phyloP scores from a whole-genome alignment of 2,888 invertebrate genomes.

The Pyrocoelia pectoralis region DNA sequence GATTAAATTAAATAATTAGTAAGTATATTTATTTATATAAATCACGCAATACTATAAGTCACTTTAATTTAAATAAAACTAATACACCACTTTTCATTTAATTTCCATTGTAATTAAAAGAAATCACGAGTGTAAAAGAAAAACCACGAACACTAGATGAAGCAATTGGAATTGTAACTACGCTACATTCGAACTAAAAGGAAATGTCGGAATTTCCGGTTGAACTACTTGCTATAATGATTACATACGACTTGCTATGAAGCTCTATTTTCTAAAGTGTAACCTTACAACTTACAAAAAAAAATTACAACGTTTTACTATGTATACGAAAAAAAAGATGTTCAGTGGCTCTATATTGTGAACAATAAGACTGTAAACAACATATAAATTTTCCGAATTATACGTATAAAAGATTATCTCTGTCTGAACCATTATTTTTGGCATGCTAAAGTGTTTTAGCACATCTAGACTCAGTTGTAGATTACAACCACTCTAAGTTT shows the following conservation, averaged over 20 bases:
- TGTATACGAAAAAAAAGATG: too few species aligned
- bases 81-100: too few species aligned
- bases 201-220: constrained; percentile 13
- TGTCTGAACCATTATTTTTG: constrained; percentile 27
- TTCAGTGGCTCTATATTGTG: not conserved
- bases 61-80: too few species aligned
- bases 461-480: constrained; percentile 21
- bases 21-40: too few species aligned
- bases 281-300: not conserved
- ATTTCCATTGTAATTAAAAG: not conserved
- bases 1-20: too few species aligned
- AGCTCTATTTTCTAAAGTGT: not conserved
- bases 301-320: not conserved
- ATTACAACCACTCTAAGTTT: constrained; percentile 28
- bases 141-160: constrained; percentile 2
- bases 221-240: not conserved
- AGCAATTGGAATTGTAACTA: constrained; percentile 8
- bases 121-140: not conserved
- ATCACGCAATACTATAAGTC: too few species aligned
- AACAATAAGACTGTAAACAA: constrained; percentile 4
- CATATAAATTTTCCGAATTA: constrained; percentile 22
- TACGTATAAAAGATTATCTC: constrained; percentile 24
- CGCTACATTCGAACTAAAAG: constrained; percentile 1
- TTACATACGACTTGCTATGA: not conserved
- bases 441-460: constrained; percentile 20